A percentile compares a stretch with the other conserved stretches of the same genome.
These are phyloP conservation scores for Leptothorax acervorum DNA, from an alignment of 2,888 invertebrate species.

Conservation along the genomic window DNA sequence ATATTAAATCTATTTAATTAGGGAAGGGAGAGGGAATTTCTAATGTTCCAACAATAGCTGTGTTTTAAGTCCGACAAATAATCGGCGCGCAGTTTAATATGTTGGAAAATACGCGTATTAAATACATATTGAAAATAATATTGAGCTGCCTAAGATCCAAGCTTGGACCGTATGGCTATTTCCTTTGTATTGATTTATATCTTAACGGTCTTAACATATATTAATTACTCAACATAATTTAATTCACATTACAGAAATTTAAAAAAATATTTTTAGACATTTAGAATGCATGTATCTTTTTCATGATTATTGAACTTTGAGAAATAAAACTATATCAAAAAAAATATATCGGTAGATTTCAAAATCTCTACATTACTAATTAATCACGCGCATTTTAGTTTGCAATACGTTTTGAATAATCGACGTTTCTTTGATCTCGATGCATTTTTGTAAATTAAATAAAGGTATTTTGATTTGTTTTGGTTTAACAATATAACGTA, in stretches of 20 bases:
- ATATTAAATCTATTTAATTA: too few species aligned
- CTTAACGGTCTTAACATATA: not conserved
- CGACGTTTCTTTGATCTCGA: not conserved
- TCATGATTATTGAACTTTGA: not conserved
- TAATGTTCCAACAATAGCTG: too few species aligned
- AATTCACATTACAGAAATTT: not conserved
- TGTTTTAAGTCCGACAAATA: too few species aligned
- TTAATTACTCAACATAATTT: not conserved
- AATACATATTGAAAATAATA: too few species aligned
- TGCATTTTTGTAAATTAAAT: not conserved
- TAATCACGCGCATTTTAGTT: not conserved
- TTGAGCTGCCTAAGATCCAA: too few species aligned
- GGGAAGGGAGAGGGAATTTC: too few species aligned
- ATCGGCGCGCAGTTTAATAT: too few species aligned
- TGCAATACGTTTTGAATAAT: not conserved
- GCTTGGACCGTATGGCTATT: too few species aligned
- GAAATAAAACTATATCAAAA: not conserved
- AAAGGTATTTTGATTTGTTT: not conserved
- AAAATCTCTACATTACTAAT: not conserved
- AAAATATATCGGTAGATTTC: not conserved
- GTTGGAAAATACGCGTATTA: too few species aligned
- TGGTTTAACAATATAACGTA: not conserved
- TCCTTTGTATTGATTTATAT: too few species aligned
- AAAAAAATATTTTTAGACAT: not conserved
- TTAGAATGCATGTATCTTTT: not conserved